Percentiles rank a stretch among this genome's conserved stretches.
Evolutionary conservation across 1,140 invertebrate genomes (phyloP).

Genomic region (Macrobrachium nipponense): DNA sequence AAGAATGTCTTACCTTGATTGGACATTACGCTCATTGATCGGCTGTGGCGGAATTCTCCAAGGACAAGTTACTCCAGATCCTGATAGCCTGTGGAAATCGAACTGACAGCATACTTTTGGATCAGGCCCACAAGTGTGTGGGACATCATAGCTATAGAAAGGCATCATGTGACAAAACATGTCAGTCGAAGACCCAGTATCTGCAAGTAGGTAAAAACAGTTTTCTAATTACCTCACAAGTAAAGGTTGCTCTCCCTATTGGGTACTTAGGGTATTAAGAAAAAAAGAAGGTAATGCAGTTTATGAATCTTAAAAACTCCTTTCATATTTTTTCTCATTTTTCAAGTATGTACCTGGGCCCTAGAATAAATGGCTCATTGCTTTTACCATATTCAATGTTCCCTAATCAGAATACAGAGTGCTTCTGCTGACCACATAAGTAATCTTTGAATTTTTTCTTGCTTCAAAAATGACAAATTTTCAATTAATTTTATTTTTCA

Average conservation of each 20-base stretch:
- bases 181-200: constrained; percentile 71
- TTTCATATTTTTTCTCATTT: too few relatives aligned
- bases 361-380: too few relatives aligned
- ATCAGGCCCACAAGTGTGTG: constrained; percentile 98
- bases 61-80: constrained; percentile 82
- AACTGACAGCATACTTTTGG: constrained; percentile 98
- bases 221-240: not conserved
- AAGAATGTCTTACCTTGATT: constrained; percentile 74
- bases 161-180: constrained; percentile 98
- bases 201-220: constrained; percentile 27
- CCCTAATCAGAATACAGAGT: not conserved
- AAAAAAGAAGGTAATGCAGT: too few relatives aligned
- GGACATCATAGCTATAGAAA: constrained; percentile 98
- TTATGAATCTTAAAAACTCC: too few relatives aligned
- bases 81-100: constrained; percentile 92
- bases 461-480: too few relatives aligned
- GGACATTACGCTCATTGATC: constrained; percentile 88
- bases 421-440: too few relatives aligned
- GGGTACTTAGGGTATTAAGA: too few relatives aligned
- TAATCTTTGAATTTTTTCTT: too few relatives aligned
- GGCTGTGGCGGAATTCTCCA: constrained; percentile 84
- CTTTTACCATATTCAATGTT: too few relatives aligned
- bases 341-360: too few relatives aligned
- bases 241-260: not conserved
- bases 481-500: too few relatives aligned